These are phyloP conservation scores for Myopa testacea DNA, from an alignment of 2,888 invertebrate genomes.

Conservation along the genomic window DNA sequence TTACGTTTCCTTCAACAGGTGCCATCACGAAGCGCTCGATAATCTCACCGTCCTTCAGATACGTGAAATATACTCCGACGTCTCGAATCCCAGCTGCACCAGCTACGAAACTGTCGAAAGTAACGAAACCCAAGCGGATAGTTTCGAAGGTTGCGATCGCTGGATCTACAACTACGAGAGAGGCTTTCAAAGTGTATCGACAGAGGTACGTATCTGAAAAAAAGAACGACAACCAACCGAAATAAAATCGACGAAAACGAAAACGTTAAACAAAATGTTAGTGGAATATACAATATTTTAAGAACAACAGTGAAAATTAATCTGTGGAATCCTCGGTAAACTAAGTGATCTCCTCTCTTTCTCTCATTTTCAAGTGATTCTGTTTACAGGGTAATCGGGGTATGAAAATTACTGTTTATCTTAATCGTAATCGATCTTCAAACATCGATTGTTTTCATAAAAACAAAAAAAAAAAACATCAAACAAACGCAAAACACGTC, in stretches of 20 bases:
- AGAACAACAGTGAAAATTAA: too few relatives aligned
- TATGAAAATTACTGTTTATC: too few relatives aligned
- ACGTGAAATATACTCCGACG: slow-evolving; percentile 51
- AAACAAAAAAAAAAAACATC: too few relatives aligned
- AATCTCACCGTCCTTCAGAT: slow-evolving; percentile 46
- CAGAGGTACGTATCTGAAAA: slow-evolving; percentile 69
- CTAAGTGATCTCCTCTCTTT: too few relatives aligned
- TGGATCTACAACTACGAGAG: slow-evolving; percentile 73
- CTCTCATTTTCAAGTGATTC: too few relatives aligned
- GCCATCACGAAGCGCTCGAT: slow-evolving; percentile 49
- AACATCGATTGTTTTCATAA: too few relatives aligned
- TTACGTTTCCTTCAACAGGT: slow-evolving; percentile 50
- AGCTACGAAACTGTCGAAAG: slow-evolving; percentile 48
- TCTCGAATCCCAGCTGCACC: slow-evolving; percentile 54
- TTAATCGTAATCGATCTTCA: too few relatives aligned
- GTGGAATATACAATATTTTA: too few relatives aligned
- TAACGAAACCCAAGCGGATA: slow-evolving; percentile 33
- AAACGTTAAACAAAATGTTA: neutral
- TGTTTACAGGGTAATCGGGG: too few relatives aligned
- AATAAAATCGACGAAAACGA: neutral
- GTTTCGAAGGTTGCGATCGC: slow-evolving; percentile 61
- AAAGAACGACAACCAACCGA: neutral
- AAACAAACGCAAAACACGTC: too few relatives aligned
- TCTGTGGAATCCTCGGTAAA: too few relatives aligned
- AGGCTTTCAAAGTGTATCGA: slow-evolving; percentile 72